phyloP scores from a whole-genome alignment of 2,888 invertebrate genomes.

The Hypomecis atomaria region DNA sequence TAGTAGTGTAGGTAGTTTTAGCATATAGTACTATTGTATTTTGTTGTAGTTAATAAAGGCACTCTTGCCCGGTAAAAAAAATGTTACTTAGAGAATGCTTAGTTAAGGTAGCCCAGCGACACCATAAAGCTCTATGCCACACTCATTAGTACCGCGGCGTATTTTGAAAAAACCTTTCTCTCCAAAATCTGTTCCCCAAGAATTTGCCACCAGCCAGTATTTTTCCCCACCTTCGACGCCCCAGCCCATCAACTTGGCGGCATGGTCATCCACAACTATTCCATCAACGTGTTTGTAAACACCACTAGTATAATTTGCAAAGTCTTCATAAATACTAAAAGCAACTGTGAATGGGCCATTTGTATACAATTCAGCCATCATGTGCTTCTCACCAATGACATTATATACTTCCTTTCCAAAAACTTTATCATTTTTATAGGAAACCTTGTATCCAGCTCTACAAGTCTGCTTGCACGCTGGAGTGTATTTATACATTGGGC shows the following conservation, averaged over 20 bases:
- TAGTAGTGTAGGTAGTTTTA: too few relatives aligned
- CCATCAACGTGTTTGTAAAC: background rate
- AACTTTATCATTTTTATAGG: background rate
- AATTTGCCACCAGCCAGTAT: constrained; percentile 93
- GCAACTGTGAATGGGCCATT: background rate
- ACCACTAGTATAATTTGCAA: constrained; percentile 1
- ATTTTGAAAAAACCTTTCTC: background rate
- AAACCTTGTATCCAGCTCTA: background rate
- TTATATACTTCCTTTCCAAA: background rate
- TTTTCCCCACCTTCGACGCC: constrained; percentile 87
- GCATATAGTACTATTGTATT: too few relatives aligned
- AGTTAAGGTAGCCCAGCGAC: background rate
- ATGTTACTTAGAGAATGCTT: too few relatives aligned
- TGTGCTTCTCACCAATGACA: background rate
- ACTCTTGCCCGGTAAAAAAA: too few relatives aligned
- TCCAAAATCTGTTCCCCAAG: constrained; percentile 63
- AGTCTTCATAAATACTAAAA: background rate
- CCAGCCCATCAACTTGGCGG: constrained; percentile 87
- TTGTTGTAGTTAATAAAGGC: too few relatives aligned
- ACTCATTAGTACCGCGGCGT: background rate
- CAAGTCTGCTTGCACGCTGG: background rate
- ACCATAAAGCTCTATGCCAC: background rate
- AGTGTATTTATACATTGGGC: background rate
- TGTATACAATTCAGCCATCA: background rate
- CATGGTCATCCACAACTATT: background rate